These are phyloP conservation scores for Laodelphax striatellus DNA, from an alignment of 1,140 invertebrate species.

Conservation along the genomic window DNA sequence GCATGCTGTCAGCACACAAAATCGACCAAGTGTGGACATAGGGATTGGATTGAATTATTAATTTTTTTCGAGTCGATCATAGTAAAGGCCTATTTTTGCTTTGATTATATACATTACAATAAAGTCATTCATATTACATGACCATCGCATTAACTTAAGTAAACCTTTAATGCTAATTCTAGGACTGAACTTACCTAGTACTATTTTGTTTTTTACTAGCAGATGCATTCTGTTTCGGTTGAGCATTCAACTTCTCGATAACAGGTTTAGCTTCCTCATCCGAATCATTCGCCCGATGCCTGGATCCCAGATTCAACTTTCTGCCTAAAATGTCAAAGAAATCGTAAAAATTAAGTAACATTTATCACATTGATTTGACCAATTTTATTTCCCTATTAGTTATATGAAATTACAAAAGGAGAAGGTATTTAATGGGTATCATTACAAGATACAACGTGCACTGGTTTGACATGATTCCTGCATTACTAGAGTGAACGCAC, in stretches of 20 bases:
- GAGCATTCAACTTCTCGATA: slow-evolving; percentile 29
- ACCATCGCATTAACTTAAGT: no score
- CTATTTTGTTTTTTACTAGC: slow-evolving; percentile 24
- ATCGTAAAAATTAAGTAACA: no score
- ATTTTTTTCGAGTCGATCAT: no score
- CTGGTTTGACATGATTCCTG: slow-evolving; percentile 5
- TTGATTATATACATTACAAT: no score
- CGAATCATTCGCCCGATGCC: slow-evolving; percentile 4
- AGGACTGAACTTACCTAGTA: slow-evolving; percentile 14
- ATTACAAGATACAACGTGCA: not conserved
- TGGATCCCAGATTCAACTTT: not conserved
- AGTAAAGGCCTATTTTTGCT: no score
- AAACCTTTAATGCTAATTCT: not conserved
- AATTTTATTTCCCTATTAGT: not conserved
- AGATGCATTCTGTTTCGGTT: slow-evolving; percentile 26
- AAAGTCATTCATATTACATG: no score
- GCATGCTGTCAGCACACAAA: no score
- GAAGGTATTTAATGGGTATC: not conserved
- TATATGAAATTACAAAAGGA: not conserved
- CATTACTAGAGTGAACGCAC: not conserved
- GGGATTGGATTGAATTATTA: no score
- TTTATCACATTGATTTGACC: not conserved
- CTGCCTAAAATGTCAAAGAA: not conserved
- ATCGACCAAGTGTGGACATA: no score
- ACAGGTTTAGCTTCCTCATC: slow-evolving; percentile 13